These are phyloP conservation scores for Tokudaia muenninki DNA, from an alignment of 2,797 vertebrate genomes.

Conservation along the genomic window DNA sequence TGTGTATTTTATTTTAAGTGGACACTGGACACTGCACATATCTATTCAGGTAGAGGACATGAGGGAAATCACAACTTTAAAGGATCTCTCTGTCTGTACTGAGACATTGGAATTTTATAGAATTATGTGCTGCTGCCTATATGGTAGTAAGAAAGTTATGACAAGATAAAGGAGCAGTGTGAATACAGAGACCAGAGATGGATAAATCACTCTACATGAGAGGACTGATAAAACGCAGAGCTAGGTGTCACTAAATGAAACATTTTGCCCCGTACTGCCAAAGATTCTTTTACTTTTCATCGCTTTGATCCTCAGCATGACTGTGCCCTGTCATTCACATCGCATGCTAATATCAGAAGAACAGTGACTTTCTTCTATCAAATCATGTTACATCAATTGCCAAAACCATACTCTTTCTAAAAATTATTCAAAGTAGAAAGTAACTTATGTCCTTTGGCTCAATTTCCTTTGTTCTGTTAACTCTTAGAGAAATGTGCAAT, in stretches of 20 bases:
- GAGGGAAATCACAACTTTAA: background rate
- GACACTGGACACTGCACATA: background rate
- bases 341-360: slow-evolving; percentile 19
- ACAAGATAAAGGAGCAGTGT: background rate
- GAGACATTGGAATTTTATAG: background rate
- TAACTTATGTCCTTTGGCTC: background rate
- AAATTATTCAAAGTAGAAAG: slow-evolving; percentile 54
- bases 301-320: slow-evolving; percentile 33
- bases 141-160: background rate
- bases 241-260: slow-evolving; percentile 35
- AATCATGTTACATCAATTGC: slow-evolving; percentile 10
- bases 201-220: slow-evolving; percentile 24
- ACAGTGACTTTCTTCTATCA: slow-evolving; percentile 11
- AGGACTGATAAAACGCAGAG: background rate
- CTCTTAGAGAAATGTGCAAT: slow-evolving; percentile 9
- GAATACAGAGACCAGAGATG: background rate
- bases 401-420: slow-evolving; percentile 43
- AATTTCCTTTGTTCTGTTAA: slow-evolving; percentile 37
- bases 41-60: background rate
- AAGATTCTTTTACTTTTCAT: slow-evolving; percentile 26
- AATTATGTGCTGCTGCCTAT: background rate
- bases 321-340: background rate
- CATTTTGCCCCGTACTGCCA: background rate
- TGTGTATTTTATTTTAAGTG: background rate
- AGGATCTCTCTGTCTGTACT: background rate